These are phyloP conservation scores for Drosophila pseudotalamancana DNA, from an alignment of 2,888 invertebrate species.

Conservation along the genomic window DNA sequence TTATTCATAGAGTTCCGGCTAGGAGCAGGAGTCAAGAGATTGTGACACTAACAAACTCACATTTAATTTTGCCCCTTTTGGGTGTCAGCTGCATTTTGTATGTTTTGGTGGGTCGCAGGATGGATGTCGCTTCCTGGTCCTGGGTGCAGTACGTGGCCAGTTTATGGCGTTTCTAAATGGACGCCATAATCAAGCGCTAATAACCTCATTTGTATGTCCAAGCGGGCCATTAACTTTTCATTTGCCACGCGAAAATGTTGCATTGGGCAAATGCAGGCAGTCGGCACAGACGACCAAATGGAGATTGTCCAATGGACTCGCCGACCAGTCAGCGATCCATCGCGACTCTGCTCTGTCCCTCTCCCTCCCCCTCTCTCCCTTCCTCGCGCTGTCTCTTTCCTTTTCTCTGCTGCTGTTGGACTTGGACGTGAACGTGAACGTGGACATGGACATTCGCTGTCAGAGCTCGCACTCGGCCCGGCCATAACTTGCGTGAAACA, in stretches of 20 bases:
- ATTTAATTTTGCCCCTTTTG: constrained; percentile 6
- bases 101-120: constrained; percentile 15
- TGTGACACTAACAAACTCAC: constrained; percentile 2
- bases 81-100: constrained; percentile 15
- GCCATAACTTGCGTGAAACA: constrained; percentile 82
- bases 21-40: not conserved
- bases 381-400: not conserved
- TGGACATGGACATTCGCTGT: constrained; percentile 49
- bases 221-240: constrained; percentile 73
- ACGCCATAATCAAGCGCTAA: constrained; percentile 74
- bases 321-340: constrained; percentile 55
- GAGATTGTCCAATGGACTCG: constrained; percentile 41
- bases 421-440: constrained; percentile 25
- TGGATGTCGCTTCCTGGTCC: constrained; percentile 24
- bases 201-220: constrained; percentile 75
- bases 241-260: constrained; percentile 60
- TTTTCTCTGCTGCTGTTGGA: constrained; percentile 14
- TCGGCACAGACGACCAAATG: constrained; percentile 20
- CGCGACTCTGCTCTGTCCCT: constrained; percentile 11
- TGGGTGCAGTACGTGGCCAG: constrained; percentile 11
- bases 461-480: constrained; percentile 52
- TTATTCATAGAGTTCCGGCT: not conserved
- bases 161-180: constrained; percentile 59
- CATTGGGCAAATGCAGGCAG: constrained; percentile 35
- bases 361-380: not conserved